Base-by-base conservation (phyloP, 2,113 vertebrate species). In the Bombycilla garrulus region DNA sequence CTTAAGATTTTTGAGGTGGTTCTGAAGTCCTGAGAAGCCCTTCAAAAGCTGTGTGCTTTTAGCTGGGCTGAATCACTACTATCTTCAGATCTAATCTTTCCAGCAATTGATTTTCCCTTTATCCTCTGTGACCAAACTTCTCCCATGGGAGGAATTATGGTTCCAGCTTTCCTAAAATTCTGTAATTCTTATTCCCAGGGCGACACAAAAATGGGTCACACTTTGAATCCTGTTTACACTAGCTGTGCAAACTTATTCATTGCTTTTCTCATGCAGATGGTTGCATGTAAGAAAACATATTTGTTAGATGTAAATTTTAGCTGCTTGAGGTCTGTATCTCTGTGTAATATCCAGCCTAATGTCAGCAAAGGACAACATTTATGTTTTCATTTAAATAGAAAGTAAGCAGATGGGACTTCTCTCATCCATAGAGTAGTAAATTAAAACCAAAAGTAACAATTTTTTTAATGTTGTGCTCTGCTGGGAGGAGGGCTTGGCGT, bases 321-420 rank as follows among this genome's bases (percentile, higher is more conserved):
- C 88, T 95, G 90, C 90, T 88, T 73, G 70, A 88, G 86, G 87
- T 92, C 89, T 84, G 58, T 73, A 1, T 77, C 66, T 80, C 58
- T 82, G 19, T 44, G 33, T 65, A 82, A 29, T 84, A 92, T 61
- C 66, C 35, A 89, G 69, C 64, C 81, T 91, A 95, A 90, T 86
- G 88, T 88, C 88, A 94, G 88, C 71, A 91, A 57, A 94, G 91
- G 95, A 89, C 73, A 92, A 92, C 93, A 82, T 88, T 95, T 90
- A 92, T 88, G 65, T 91, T 95, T 96, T 83, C 65, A 93, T 94
- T 96, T 91, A 54, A 91, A 95, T 91, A 89, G 81, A 90, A 94
- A 95, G 84, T 80, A 94, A 96, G 88, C 95, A 97, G 86, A 96
- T 92, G 93, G 86, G 94, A 92, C 80, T 93, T 88, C 79, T 84